Percentiles rank a stretch among this genome's conserved stretches.
Evolutionary conservation across 2,113 vertebrate genomes (phyloP).

Genomic region (Polypterus bichir): DNA sequence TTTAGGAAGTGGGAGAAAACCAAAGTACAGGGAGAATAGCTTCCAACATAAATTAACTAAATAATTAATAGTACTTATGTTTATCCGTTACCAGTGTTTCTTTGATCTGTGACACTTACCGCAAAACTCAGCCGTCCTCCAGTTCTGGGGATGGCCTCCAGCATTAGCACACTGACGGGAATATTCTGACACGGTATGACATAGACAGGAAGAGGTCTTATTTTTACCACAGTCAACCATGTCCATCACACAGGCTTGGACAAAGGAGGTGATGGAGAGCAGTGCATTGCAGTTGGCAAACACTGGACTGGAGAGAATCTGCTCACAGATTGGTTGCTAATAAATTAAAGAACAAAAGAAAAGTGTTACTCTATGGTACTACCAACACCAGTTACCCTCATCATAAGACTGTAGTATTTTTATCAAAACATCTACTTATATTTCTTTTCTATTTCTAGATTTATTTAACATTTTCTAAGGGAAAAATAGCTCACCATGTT

Average conservation of each 20-base stretch:
- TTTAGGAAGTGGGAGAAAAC: too few relatives aligned
- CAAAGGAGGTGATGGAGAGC: conserved; percentile 7
- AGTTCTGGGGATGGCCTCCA: conserved; percentile 11
- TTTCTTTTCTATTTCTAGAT: not conserved
- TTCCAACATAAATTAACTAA: too few relatives aligned
- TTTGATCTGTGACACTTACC: conserved; percentile 2
- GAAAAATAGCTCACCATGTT: too few relatives aligned
- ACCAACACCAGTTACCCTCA: not conserved
- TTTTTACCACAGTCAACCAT: conserved; percentile 7
- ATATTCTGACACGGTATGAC: conserved; percentile 9
- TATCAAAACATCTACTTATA: not conserved
- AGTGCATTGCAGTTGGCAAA: conserved; percentile 3
- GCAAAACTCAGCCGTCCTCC: conserved; percentile 12
- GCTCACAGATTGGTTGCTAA: conserved; percentile 17
- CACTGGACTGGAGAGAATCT: not conserved
- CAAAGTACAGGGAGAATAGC: too few relatives aligned
- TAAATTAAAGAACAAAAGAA: not conserved
- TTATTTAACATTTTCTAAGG: not conserved
- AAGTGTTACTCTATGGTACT: not conserved
- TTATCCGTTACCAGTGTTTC: too few relatives aligned
- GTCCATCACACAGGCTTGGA: conserved; percentile 9
- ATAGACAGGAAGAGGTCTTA: conserved; percentile 6
- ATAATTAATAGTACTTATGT: too few relatives aligned
- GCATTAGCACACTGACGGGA: conserved; percentile 13
- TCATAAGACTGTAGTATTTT: not conserved